These are phyloP conservation scores for Toxotes chatareus DNA, from an alignment of 2,113 vertebrate species.

Conservation along the genomic window DNA sequence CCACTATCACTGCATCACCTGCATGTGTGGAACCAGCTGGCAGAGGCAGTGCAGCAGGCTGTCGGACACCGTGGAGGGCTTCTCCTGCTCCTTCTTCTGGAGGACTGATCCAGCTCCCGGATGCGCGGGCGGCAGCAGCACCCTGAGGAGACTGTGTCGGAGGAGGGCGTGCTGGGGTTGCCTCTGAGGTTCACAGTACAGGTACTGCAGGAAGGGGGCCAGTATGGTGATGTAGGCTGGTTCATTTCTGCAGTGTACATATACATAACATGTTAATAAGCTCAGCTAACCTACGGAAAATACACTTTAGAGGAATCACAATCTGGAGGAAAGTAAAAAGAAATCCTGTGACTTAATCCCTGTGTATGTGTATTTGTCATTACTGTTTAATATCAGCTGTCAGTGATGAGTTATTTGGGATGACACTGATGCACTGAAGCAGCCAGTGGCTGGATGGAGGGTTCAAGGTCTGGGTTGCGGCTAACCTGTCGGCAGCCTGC, in stretches of 20 bases:
- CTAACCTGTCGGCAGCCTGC: conserved; percentile 85
- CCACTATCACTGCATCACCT: conserved; percentile 76
- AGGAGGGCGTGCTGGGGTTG: conserved; percentile 87
- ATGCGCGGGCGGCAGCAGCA: conserved; percentile 85
- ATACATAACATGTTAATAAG: neutral
- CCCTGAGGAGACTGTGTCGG: conserved; percentile 88
- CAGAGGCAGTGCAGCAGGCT: conserved; percentile 86
- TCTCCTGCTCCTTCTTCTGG: conserved; percentile 19
- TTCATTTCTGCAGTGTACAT: conserved; percentile 80
- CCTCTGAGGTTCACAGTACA: conserved; percentile 93
- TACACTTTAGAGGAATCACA: neutral
- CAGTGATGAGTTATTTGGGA: conserved; percentile 16
- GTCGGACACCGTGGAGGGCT: conserved; percentile 65
- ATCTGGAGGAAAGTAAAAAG: neutral
- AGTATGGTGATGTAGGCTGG: conserved; percentile 86
- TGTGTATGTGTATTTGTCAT: neutral
- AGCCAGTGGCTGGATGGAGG: conserved; percentile 6
- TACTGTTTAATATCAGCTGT: conserved; percentile 2
- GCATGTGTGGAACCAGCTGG: conserved; percentile 88
- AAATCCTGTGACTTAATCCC: neutral
- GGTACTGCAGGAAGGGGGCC: conserved; percentile 90
- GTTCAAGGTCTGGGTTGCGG: conserved; percentile 34
- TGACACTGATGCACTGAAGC: conserved; percentile 1
- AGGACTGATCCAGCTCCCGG: conserved; percentile 36
- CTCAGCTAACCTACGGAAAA: neutral